phyloP scores from a whole-genome alignment of 2,113 vertebrate species.

The Megaleporinus macrocephalus region DNA sequence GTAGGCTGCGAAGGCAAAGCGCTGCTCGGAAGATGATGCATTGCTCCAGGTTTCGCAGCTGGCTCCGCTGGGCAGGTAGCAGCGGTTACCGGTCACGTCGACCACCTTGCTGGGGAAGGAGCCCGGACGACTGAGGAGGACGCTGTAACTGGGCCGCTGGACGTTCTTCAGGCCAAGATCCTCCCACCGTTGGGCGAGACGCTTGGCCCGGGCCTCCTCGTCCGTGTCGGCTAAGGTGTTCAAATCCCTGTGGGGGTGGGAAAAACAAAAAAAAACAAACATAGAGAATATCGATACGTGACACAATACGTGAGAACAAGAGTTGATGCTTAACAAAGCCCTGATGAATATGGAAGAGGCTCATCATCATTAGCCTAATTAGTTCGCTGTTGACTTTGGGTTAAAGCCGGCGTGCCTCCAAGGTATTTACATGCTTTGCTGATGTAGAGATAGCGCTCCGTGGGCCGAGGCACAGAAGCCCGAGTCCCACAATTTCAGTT shows the following conservation, averaged over 20 bases:
- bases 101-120: constrained; percentile 84
- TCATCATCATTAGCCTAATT: constrained; percentile 53
- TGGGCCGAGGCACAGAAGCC: constrained; percentile 12
- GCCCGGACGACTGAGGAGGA: constrained; percentile 85
- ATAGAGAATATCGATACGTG: constrained; percentile 1
- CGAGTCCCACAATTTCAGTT: constrained; percentile 41
- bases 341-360: constrained; percentile 44
- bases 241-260: constrained; percentile 40
- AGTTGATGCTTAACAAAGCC: constrained; percentile 14
- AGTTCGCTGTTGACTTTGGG: constrained; percentile 46
- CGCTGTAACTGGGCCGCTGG: constrained; percentile 85
- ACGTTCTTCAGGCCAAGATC: constrained; percentile 86
- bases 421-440: constrained; percentile 43
- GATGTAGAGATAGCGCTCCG: constrained; percentile 10
- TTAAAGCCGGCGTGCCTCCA: constrained; percentile 49
- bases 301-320: background rate
- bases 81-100: constrained; percentile 77
- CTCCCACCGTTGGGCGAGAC: constrained; percentile 83
- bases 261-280: background rate
- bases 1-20: constrained; percentile 87
- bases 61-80: constrained; percentile 86
- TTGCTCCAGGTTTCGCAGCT: constrained; percentile 74
- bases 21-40: constrained; percentile 53
- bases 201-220: constrained; percentile 73
- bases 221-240: constrained; percentile 71